phyloP scores from a whole-genome alignment of 2,888 invertebrate genomes.

The Trachelus tabidus region DNA sequence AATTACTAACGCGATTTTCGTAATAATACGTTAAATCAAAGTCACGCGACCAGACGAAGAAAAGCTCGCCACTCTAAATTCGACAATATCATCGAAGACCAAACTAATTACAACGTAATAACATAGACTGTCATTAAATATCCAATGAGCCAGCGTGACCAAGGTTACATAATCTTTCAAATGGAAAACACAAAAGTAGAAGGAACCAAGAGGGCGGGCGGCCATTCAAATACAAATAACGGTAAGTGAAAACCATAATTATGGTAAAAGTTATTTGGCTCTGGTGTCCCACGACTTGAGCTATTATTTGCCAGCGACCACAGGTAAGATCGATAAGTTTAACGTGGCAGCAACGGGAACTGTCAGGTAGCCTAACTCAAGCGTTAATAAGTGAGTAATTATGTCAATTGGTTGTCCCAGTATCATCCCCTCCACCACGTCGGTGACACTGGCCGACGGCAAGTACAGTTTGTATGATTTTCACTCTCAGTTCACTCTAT shows the following conservation, averaged over 20 bases:
- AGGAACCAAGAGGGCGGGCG: neutral
- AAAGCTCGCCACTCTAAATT: neutral
- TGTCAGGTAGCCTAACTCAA: neutral
- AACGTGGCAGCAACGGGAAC: neutral
- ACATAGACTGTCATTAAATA: neutral
- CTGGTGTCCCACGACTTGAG: neutral
- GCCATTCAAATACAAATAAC: neutral
- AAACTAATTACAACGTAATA: neutral
- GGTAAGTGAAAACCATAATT: neutral
- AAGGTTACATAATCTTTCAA: neutral
- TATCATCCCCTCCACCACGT: neutral
- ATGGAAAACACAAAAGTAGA: neutral
- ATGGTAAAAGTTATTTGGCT: neutral
- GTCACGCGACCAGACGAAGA: neutral
- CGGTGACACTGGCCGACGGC: neutral
- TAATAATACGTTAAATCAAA: neutral
- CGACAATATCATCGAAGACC: neutral
- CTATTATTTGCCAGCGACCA: neutral
- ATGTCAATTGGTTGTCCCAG: neutral
- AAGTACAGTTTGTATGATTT: neutral
- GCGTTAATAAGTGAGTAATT: conserved; percentile 2
- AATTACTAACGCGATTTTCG: neutral
- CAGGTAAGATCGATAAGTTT: neutral
- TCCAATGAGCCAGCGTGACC: neutral
- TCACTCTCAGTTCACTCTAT: conserved; percentile 4